Base-by-base conservation (phyloP, 2,797 vertebrate genomes). In the Poeciliopsis turneri region DNA sequence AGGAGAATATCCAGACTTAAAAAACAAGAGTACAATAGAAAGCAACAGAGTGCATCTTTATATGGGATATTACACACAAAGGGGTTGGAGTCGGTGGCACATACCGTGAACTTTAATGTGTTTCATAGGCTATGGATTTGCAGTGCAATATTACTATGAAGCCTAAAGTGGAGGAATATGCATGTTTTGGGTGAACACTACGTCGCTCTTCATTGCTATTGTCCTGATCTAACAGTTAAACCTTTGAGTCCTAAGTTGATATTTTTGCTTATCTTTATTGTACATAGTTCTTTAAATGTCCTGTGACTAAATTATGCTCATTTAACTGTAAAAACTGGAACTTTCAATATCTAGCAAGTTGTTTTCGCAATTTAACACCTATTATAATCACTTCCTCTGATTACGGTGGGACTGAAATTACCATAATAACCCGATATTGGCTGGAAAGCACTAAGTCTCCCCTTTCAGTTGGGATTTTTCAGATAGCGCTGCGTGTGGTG, bases 11-110 rank as follows among this genome's bases (percentile, higher is more conserved):
- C 30, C 33, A 36, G 25, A 30, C 41, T 43, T 20, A 59, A 72
- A 30, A 78, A 59, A 39, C 77, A 83, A 10, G 1, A 45, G 64
- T 13, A 33, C 68, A 25, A 53, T 9, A 66, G 49, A 82, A 82
- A 72, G 57, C 49, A 43, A 73, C 72, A 76, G 43, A 72, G 46
- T 66, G 47, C n/a, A 61, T 71, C 59, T 68, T 72, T 18, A 49
- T 13, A 10, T 66, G 46, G 36, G 78, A 30, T 33, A 33, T 81
- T 64, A 74, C 46, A 64, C 61, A 57, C 53, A 47, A 16, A 73
- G 15, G 45, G 55, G 13, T 57, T 78, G 53, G 43, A 70, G 64
- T 79, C 25, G 61, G 7, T 64, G 47, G 72, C 66, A 55, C 51
- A 15, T 72, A 25, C 23, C 25, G 11, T 55, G 59, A 72, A 72